Base-by-base conservation (phyloP, 92 coral and sea anemone species). In the Meandrina meandrites region DNA sequence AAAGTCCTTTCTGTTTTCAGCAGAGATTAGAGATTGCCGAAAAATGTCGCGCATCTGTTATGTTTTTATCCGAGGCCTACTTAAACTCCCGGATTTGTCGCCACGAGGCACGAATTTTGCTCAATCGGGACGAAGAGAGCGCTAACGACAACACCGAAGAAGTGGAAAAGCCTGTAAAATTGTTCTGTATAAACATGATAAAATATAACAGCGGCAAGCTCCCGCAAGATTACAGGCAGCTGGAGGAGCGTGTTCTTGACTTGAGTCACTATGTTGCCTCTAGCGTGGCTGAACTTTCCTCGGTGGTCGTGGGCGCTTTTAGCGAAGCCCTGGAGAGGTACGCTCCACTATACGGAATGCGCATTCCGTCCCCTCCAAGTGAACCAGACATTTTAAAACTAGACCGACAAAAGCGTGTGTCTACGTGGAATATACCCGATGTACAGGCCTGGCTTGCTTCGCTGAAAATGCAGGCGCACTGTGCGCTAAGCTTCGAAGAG, bases 21-120 rank as follows among this genome's bases (percentile, higher is more conserved):
- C 96, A 95, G 68, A 88, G 99, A 62, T 85, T 96, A 32, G 99
- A 96, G 81, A 91, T 92, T 51, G 96, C 94, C 75, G 99, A 96
- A 80, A 95, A 95, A 67, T 96, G 99, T 56, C 94, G 98, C 19
- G 99, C 95, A 28, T 94, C 94, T 5, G 54, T 96, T n/a, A 66
- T 96, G 73, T 96, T 96, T 75, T 66, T 94, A 37, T 95, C 99
- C 12, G 89, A 88, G 56, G 87, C 96, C 15, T 96, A 88, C 82
- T 90, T 94, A 85, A 79, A 67, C 62, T 89, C 93, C 5, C 78
- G 90, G 71, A 85, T 83, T 51, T 90, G 95, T 56, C 90, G 89
- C 58, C 91, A 89, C 88, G 99, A 96, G 86, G 92, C 91, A 27
- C 84, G 84, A 27, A 87, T 96, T 24, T 93, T 96, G 60, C 89